These are phyloP conservation scores for Paedocypris sp. DNA, from an alignment of 2,113 vertebrate species.

Conservation along the genomic window DNA sequence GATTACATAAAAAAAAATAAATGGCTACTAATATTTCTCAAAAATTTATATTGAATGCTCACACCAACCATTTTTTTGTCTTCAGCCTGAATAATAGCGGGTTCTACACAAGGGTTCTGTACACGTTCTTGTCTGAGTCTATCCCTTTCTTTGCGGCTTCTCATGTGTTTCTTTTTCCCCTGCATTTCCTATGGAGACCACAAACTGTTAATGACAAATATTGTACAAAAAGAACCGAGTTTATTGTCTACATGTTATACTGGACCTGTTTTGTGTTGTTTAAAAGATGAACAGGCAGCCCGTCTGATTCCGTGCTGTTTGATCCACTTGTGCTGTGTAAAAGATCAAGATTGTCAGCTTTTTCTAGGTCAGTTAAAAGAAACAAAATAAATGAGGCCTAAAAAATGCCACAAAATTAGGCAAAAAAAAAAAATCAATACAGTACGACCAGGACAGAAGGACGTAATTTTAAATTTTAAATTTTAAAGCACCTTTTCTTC, in stretches of 20 bases:
- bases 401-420: too few relatives aligned
- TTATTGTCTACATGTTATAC: background rate
- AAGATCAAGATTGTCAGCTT: conserved; percentile 10
- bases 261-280: conserved; percentile 35
- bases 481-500: too few relatives aligned
- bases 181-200: conserved; percentile 26
- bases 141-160: conserved; percentile 62
- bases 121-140: conserved; percentile 32
- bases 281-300: conserved; percentile 57
- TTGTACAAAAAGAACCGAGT: background rate
- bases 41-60: background rate
- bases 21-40: too few relatives aligned
- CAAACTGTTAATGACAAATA: background rate
- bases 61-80: background rate
- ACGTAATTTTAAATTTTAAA: too few relatives aligned
- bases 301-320: conserved; percentile 74
- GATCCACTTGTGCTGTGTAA: conserved; percentile 75
- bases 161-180: conserved; percentile 55
- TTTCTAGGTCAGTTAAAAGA: too few relatives aligned
- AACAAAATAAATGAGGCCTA: too few relatives aligned
- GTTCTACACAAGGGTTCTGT: background rate
- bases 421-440: too few relatives aligned
- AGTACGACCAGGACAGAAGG: too few relatives aligned
- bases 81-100: conserved; percentile 6
- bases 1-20: background rate